Evolutionary conservation across 2,888 invertebrate species (phyloP).

Genomic region (Nemurella pictetii): DNA sequence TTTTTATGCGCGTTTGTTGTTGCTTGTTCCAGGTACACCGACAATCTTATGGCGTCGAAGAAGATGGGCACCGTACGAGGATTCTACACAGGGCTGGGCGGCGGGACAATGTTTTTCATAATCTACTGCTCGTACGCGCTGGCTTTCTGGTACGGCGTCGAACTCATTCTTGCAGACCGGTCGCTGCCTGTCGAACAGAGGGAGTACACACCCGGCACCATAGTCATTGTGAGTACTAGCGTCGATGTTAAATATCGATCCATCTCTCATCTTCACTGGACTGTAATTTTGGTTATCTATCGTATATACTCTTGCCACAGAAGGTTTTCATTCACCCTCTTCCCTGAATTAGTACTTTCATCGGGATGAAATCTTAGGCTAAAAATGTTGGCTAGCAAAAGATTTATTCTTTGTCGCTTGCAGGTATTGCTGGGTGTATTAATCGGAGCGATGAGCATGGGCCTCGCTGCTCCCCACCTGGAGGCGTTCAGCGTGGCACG

Average conservation of each 20-base stretch:
- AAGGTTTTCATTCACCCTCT: no score
- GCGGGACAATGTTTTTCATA: constrained; percentile 48
- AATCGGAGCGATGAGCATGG: constrained; percentile 77
- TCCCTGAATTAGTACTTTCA: no score
- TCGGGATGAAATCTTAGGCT: no score
- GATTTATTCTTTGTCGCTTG: no score
- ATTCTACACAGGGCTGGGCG: constrained; percentile 47
- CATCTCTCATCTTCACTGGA: neutral
- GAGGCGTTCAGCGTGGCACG: constrained; percentile 73
- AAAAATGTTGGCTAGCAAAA: no score
- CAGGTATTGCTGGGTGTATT: constrained; percentile 78
- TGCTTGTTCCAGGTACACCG: constrained; percentile 46
- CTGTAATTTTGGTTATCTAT: neutral
- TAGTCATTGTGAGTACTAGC: constrained; percentile 47
- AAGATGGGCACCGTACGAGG: constrained; percentile 45
- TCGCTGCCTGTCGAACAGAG: constrained; percentile 42
- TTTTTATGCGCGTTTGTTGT: no score
- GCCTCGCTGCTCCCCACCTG: constrained; percentile 73
- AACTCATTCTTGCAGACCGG: constrained; percentile 49
- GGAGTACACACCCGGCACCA: constrained; percentile 47
- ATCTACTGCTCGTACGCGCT: constrained; percentile 51
- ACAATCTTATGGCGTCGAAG: constrained; percentile 43
- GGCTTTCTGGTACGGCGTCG: constrained; percentile 54
- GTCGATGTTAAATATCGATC: neutral
- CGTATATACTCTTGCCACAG: no score